Percentiles rank a stretch among this genome's conserved stretches.
Evolutionary conservation across 2,113 vertebrate species (phyloP).

Genomic region (Geococcyx californianus): DNA sequence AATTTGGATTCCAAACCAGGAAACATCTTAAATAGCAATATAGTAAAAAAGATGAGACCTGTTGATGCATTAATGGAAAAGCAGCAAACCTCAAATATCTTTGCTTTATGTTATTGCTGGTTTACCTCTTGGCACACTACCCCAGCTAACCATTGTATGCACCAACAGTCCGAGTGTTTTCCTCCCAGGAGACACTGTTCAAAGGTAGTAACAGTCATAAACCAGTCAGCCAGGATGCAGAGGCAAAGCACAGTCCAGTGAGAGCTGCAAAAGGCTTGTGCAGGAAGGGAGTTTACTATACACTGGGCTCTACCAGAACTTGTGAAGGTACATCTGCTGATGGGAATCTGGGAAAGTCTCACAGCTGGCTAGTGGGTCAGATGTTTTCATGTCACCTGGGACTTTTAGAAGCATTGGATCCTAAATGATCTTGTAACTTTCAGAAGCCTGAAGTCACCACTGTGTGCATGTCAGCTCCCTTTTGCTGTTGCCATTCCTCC

Average conservation of each 20-base stretch:
- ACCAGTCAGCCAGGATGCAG: not conserved
- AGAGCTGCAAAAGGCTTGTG: not conserved
- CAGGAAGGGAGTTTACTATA: not conserved
- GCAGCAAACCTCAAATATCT: fast-evolving
- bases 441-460: constrained; percentile 16
- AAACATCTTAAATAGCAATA: not conserved
- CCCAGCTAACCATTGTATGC: not conserved
- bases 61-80: not conserved
- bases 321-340: not conserved
- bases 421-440: not conserved
- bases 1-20: not conserved
- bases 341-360: not conserved
- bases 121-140: not conserved
- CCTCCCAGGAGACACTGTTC: not conserved
- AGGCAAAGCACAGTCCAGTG: not conserved
- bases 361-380: not conserved
- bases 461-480: not conserved
- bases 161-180: not conserved
- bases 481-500: not conserved
- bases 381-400: not conserved
- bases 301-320: not conserved
- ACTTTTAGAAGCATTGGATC: not conserved
- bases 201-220: not conserved
- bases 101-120: not conserved
- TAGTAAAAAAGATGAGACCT: not conserved